Evolutionary conservation across 2,888 invertebrate species (phyloP), one percentile per base, ranked within the genome.

Genomic region (Coelinius sp.): DNA sequence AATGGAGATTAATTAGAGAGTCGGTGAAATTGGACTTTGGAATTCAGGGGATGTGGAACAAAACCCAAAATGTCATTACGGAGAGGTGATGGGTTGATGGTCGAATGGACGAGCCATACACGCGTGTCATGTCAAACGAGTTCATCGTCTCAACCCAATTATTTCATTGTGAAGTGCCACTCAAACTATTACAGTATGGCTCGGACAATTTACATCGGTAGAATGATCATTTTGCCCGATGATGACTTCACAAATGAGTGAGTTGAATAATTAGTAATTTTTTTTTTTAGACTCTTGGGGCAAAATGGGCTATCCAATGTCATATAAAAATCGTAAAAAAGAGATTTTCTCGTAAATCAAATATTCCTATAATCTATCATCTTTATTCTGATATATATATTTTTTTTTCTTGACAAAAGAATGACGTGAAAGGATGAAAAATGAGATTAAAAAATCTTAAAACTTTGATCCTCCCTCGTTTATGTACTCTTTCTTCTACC

Each of bases 391-490:
- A 49, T 14, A 20, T 49, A n/a, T n/a, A n/a, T n/a, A n/a, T n/a
- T n/a, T n/a, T n/a, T n/a, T 49, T 49, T 49, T 49, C 8, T 1
- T 17, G 46, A 20, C 46, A 14, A 20, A n/a, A 49, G 46, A 49
- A 20, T 49, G 41, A 41, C 41, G 41, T 49, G 46, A 20, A 49
- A 49, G 17, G 46, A 49, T 49, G 46, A 49, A 49, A 49, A 49
- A 49, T 49, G 46, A 49, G 46, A 49, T 49, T 49, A 49, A 49
- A 49, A 49, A 8, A 49, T 49, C 46, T 17, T 12, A 31, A 59
- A 35, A 59, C 31, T 31, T 35, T 20, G 31, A 59, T 59, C 35
- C 35, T 20, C 35, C 17, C 17, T n/a, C n/a, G n/a, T 35, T 20
- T 17, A 12, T 35, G 14, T 56, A 56, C 35, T 49, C 20, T 35